Base-by-base conservation (phyloP, 2,888 invertebrate species). In the Rhimphoctona megacephalus region DNA sequence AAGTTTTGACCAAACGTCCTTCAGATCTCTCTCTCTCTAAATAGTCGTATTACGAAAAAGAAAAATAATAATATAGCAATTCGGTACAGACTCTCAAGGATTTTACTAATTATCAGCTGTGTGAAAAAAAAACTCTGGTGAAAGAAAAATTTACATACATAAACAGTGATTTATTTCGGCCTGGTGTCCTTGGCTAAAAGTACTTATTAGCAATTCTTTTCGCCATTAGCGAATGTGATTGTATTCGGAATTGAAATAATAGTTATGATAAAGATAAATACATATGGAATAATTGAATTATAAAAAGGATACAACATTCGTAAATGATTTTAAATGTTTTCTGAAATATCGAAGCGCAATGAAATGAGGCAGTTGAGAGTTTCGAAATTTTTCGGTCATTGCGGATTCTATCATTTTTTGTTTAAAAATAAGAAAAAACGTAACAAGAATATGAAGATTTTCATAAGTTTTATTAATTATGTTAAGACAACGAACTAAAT, bases 1-100 rank as follows among this genome's bases (percentile, higher is more conserved):
- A 30, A 49, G 22, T 57, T 25, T 61, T 14, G 61, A 43, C 17
- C 22, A 30, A 39, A 61, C 30, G 69, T 57, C 70, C 79, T 57
- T 69, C 57, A 70, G 46, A 8, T n/a, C 14, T 70, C 61, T 30
- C 2, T 52, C 64, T 67, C n/a, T 30, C 25, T 19, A 49, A 49
- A 77, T 46, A 14, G 8, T 46, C 57, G 11, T 33, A n/a, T n/a
- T 77, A 33, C n/a, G 14, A 77, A 46, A n/a, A 19, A 30, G 11
- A 43, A 43, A 2, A 22, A 57, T 9, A 19, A 19, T 49, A 49
- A 61, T 30, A 5, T 17, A 39, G 39, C 11, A n/a, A 39, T 43
- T 52, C 19, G 14, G 6, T 43, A 54, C 9, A 7, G 36, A 14
- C 11, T 67, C 25, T 36, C 36, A 36, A 67, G 22, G 36, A 64